Percentiles rank a stretch among this genome's conserved stretches.
phyloP scores from a whole-genome alignment of 2,888 invertebrate species.

The Hyposoter didymator region DNA sequence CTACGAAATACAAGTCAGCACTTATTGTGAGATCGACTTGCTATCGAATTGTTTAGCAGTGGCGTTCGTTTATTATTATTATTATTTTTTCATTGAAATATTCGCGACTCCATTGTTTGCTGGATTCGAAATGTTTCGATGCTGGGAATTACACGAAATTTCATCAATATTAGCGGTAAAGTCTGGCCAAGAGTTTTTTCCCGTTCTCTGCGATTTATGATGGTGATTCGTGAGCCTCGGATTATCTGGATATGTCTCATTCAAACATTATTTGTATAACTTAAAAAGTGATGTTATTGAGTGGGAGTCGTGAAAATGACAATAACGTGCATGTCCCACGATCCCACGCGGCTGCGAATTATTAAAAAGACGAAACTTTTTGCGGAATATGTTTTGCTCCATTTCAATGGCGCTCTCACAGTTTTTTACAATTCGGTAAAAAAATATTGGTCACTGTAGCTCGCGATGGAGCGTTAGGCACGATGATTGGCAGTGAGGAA shows the following conservation, averaged over 20 bases:
- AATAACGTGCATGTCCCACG: neutral
- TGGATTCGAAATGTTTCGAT: neutral
- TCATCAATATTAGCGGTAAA: neutral
- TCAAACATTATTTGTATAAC: neutral
- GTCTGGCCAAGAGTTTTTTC: neutral
- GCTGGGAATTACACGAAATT: neutral
- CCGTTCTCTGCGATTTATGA: neutral
- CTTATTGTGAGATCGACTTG: neutral
- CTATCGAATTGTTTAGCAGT: neutral
- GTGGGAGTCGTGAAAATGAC: neutral
- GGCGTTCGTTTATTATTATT: neutral
- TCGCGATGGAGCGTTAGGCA: neutral
- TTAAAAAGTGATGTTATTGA: neutral
- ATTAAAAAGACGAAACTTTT: neutral
- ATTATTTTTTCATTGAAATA: neutral
- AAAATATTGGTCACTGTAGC: neutral
- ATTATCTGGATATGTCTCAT: neutral
- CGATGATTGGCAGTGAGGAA: neutral
- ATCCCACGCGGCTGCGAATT: neutral
- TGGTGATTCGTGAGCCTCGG: neutral
- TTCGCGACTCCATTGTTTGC: neutral
- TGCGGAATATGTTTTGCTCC: constrained; percentile 16
- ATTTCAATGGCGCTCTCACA: neutral
- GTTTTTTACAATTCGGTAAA: neutral
- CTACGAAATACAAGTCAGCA: neutral